A percentile compares a stretch with the other conserved stretches of the same genome.
These are phyloP conservation scores for Creontiades dilutus DNA, from an alignment of 2,888 invertebrate genomes.

Conservation along the genomic window DNA sequence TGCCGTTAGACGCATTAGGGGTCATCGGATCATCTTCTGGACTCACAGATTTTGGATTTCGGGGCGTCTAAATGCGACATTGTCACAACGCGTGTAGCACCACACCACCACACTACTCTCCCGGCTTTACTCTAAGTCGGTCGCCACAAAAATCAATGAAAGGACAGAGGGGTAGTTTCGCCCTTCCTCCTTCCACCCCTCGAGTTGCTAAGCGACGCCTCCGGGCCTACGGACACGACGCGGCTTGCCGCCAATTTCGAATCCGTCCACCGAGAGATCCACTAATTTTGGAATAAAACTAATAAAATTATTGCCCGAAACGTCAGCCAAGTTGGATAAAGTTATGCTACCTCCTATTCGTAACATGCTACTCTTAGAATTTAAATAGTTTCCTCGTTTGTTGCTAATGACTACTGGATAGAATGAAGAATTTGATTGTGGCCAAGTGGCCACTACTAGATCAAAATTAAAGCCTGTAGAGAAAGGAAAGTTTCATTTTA, in stretches of 20 bases:
- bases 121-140: slow-evolving; percentile 71
- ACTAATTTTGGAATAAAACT: too few species aligned
- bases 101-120: slow-evolving; percentile 68
- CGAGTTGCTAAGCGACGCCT: slow-evolving; percentile 63
- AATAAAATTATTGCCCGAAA: too few species aligned
- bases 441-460: too few species aligned
- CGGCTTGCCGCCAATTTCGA: slow-evolving; percentile 54
- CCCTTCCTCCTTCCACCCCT: slow-evolving; percentile 64
- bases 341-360: too few species aligned
- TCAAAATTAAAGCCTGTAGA: too few species aligned
- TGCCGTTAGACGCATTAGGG: slow-evolving; percentile 54
- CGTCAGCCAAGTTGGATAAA: too few species aligned
- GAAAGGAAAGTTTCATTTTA: too few species aligned
- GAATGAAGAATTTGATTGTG: too few species aligned
- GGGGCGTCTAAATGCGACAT: slow-evolving; percentile 54
- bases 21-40: slow-evolving; percentile 61
- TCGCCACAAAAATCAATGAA: slow-evolving; percentile 74
- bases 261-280: not conserved
- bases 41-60: slow-evolving; percentile 34
- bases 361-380: too few species aligned
- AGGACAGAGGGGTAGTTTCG: slow-evolving; percentile 60
- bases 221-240: slow-evolving; percentile 61
- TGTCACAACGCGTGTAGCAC: slow-evolving; percentile 51
- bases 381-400: too few species aligned
- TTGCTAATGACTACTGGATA: too few species aligned